phyloP scores from a whole-genome alignment of 2,113 vertebrate species.

The Vulpes lagopus region DNA sequence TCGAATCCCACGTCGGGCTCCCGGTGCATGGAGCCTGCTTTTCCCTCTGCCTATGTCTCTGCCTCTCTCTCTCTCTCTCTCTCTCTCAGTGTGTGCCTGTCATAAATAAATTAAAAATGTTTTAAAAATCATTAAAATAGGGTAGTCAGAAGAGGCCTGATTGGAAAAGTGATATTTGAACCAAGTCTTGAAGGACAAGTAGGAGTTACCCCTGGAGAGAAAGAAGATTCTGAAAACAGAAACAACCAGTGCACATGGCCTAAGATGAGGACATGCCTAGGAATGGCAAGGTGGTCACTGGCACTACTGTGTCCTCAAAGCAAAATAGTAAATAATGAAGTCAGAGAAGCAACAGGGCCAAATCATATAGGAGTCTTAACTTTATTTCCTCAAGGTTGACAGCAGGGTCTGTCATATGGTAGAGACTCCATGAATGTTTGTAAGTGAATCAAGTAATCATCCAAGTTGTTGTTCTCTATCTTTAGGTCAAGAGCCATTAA shows the following conservation, averaged over 20 bases:
- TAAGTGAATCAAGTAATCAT: slow-evolving; percentile 10
- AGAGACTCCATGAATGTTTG: neutral
- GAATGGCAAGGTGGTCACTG: neutral
- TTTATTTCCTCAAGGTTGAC: neutral
- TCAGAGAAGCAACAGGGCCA: neutral
- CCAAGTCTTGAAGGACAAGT: slow-evolving; percentile 22
- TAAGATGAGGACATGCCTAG: neutral
- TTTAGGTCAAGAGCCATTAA: neutral
- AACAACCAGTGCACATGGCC: neutral
- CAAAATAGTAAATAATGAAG: neutral
- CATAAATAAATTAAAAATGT: too few relatives aligned
- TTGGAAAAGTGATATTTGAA: slow-evolving; percentile 48
- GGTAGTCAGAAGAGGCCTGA: neutral
- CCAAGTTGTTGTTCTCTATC: neutral
- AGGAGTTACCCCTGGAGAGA: neutral
- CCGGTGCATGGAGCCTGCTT: too few relatives aligned
- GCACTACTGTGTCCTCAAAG: neutral
- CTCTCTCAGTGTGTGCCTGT: too few relatives aligned
- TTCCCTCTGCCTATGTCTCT: too few relatives aligned
- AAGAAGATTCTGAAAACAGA: slow-evolving; percentile 44
- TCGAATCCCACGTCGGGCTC: too few relatives aligned
- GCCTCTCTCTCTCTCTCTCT: too few relatives aligned
- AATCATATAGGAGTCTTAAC: neutral
- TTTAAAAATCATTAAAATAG: neutral
- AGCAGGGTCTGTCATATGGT: neutral